phyloP scores from a whole-genome alignment of 2,888 invertebrate species.

The Pandemis heparana region DNA sequence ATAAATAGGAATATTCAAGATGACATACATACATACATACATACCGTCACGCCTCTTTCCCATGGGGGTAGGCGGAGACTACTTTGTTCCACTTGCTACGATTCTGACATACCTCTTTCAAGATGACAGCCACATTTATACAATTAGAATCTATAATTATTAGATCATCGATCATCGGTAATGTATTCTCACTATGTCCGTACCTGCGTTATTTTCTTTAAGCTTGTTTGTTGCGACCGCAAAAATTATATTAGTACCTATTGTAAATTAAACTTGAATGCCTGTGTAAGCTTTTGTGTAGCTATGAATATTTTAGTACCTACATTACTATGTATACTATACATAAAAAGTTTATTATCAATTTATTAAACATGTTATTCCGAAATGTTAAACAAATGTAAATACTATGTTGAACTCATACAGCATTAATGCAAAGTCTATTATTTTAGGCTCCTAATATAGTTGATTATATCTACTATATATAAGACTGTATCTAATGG shows the following conservation, averaged over 20 bases:
- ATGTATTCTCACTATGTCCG: not conserved
- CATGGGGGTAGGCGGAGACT: too few species aligned
- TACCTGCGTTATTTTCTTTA: not conserved
- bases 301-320: constrained; percentile 26
- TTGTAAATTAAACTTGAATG: constrained; percentile 8
- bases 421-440: constrained; percentile 53
- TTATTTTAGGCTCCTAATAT: constrained; percentile 65
- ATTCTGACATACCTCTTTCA: too few species aligned
- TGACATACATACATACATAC: too few species aligned
- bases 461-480: constrained; percentile 60
- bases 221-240: constrained; percentile 6
- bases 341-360: constrained; percentile 24
- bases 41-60: too few species aligned
- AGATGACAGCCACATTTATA: too few species aligned
- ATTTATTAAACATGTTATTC: constrained; percentile 27
- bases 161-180: not conserved
- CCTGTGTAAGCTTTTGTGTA: constrained; percentile 30
- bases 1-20: too few species aligned
- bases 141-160: too few species aligned
- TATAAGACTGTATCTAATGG: constrained; percentile 75
- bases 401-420: constrained; percentile 46
- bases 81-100: too few species aligned
- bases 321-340: not conserved
- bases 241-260: constrained; percentile 8
- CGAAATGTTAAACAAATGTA: constrained; percentile 33